Evolutionary conservation across 2,797 vertebrate genomes (phyloP), one percentile per base, ranked within the genome.

Genomic region (Sternarchorhynchus goeldii): DNA sequence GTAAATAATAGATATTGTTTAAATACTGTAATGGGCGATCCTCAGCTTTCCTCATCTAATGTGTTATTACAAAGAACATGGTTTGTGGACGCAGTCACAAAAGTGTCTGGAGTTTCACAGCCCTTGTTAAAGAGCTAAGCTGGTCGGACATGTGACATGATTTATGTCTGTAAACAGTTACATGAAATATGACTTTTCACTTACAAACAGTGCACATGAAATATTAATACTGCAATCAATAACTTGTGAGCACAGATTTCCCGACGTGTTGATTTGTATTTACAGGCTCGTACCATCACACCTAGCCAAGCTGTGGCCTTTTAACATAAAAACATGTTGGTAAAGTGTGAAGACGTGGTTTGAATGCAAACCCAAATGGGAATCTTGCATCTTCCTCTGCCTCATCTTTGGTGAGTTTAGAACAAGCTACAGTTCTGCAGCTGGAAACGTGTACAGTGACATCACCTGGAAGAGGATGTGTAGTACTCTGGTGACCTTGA

Each of bases 1-100:
- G 69, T 77, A 79, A 68, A 83, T 78, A 78, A 78, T 32, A 63
- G 25, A 32, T 72, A 72, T 75, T 62, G 34, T 67, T 78, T 60
- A 59, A 80, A 72, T 70, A 73, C 70, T 68, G 32, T 57, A 70
- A 65, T 71, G 75, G 71, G 59, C 69, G 50, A 65, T 32, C 45
- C 39, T 64, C 63, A 63, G 59, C 58, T 39, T 73, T 68, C 56
- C 72, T 64, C 64, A 66, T 68, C 58, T 73, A 73, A 81, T 77
- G 5, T 56, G 73, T 81, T 77, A 68, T 12, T 69, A 25, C 21
- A 60, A 65, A 77, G 53, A 58, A 63, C 63, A 77, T 58, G 69
- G 45, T 57, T 63, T 63, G 69, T 29, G 63, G 69, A 21, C 68
- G 53, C 1, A 32, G 41, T 81, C 75, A 68, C 25, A 58, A 45